Base-by-base conservation (phyloP, 2,888 invertebrate species). In the Tenthredo mesomela region DNA sequence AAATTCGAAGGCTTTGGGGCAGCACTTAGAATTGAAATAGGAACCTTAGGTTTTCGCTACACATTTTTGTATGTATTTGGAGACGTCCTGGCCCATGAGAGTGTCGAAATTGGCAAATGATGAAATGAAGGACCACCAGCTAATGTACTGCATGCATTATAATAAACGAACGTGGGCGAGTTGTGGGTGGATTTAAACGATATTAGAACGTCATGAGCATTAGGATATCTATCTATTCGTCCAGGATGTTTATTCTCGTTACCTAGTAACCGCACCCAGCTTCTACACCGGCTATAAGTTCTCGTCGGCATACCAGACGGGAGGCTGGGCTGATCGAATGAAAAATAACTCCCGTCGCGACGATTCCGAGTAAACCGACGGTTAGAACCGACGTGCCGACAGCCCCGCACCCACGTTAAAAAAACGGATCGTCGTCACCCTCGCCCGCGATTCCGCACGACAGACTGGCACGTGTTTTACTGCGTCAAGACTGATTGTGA, bases 231-330 rank as follows among this genome's bases (percentile, higher is more conserved):
- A 25, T 25, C 25, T 6, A 18, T 9, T 21, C n/a, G 80, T 80
- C 12, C 80, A 80, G 80, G 80, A 80, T 80, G 80, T 80, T 80
- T 80, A 80, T 80, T 80, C 80, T 80, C 29, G 77, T 77, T 47
- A 50, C 15, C 67, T 6, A 15, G 15, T 29, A 2, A 15, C 67
- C 2, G 6, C 2, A n/a, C 25, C 18, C 18, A 15, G 12, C 15
- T 25, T 67, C 3, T 15, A 33, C 15, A 29, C 10, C 0, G 15
- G 25, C 33, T 33, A 40, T 37, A 15, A 37, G 21, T 7, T 37
- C 61, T n/a, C 21, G 40, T 40, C 80, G 21, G 80, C 80, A 80
- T 80, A 80, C 80, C 80, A 80, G 80, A 80, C 80, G 61, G 21
- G 21, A 37, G 40, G 18, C 43, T 75, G 75, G 47, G 54, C 61